Base-by-base conservation (phyloP, 2,797 vertebrate species). In the Parauchenoglanis ngamensis region DNA sequence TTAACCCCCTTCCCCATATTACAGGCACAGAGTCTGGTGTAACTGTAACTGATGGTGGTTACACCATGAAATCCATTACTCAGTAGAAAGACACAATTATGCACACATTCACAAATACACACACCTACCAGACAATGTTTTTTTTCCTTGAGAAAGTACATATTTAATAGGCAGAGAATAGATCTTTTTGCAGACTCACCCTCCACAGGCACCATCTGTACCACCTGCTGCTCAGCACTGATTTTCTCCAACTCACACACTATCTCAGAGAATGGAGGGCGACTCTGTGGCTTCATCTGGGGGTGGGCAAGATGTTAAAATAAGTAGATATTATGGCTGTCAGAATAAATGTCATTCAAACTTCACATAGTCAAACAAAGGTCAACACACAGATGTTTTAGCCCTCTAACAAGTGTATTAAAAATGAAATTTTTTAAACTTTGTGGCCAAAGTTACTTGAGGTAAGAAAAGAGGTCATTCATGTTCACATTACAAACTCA, bases 251-350 rank as follows among this genome's bases (percentile, higher is more conserved):
- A 94, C 92, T 96, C 95, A 72, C 92, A 92, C 0, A 95, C 96
- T 46, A 98, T 96, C 89, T 97, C 95, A 4, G 95, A 92, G 91
- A 99, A 99, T 0, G 97, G 96, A 2, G 97, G 97, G n/a, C 98
- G 96, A 76, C 94, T 92, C 2, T 92, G 91, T 6, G 97, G 93
- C 21, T 95, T 94, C 97, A 99, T 97, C 98, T 99, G 91, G 12
- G 21, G 11, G 31, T 56, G 11, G 13, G 4, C 19, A 61, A 52
- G 21, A 65, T 0, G 2, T 87, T 12, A 80, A 79, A 87, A 10
- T 57, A 15, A 77, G n/a, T 79, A 13, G n/a, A 40, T 23, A 13
- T 59, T 13, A 25, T 25, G 19, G 4, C 56, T 79, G 7, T 35
- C 54, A 40, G 54, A 59, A 79, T 2, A 59, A 73, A 35, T 0